These are phyloP conservation scores for Diphyllodes magnificus DNA, from an alignment of 2,113 vertebrate species.

Conservation along the genomic window DNA sequence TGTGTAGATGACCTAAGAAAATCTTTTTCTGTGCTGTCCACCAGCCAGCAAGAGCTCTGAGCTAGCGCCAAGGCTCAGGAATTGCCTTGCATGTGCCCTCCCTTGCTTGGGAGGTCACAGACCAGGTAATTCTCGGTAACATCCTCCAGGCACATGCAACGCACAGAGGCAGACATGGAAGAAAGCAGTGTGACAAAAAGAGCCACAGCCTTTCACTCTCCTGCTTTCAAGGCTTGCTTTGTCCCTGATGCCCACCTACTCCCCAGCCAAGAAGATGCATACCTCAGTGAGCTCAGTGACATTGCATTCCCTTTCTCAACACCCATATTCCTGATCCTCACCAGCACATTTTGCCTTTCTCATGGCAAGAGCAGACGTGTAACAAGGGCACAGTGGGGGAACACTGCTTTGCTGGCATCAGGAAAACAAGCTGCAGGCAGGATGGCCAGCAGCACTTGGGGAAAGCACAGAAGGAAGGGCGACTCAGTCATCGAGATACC, in stretches of 20 bases:
- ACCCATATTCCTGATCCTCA: neutral
- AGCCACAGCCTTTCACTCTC: neutral
- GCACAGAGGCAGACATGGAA: neutral
- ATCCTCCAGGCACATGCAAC: neutral
- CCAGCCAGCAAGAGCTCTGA: neutral
- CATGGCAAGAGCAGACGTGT: neutral
- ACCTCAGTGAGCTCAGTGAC: neutral
- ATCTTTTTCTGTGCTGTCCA: neutral
- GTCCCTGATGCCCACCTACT: neutral
- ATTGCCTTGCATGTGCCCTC: neutral
- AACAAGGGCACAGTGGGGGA: neutral
- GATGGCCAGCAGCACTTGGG: neutral
- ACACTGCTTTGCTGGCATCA: neutral
- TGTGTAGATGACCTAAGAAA: neutral
- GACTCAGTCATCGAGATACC: neutral
- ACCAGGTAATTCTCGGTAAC: neutral
- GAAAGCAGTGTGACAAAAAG: neutral
- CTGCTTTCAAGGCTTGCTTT: neutral
- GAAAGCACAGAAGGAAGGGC: neutral
- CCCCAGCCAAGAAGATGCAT: neutral
- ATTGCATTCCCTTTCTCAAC: neutral
- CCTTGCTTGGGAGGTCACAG: neutral
- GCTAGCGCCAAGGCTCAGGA: neutral
- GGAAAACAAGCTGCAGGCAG: neutral
- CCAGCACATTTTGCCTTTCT: neutral